Evolutionary conservation across 2,888 invertebrate genomes (phyloP).

Genomic region (Apamea crenata): DNA sequence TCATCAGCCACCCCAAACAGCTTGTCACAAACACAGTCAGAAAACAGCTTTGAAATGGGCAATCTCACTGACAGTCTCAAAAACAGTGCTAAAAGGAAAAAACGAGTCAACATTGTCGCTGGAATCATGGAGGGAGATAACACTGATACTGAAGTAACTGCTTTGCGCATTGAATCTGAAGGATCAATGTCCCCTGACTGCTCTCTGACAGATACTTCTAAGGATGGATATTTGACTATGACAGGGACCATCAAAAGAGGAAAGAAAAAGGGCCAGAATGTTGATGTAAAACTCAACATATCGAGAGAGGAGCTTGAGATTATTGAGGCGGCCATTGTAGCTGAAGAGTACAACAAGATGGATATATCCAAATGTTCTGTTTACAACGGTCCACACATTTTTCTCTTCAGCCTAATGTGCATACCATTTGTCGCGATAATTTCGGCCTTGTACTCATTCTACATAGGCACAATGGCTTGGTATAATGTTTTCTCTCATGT

Average conservation of each 20-base stretch:
- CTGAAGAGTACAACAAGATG: conserved; percentile 90
- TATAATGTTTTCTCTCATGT: conserved; percentile 93
- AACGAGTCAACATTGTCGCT: conserved; percentile 92
- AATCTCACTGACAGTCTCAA: conserved; percentile 85
- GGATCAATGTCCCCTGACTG: conserved; percentile 89
- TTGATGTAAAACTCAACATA: conserved; percentile 93
- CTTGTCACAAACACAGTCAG: conserved; percentile 88
- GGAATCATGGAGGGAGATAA: conserved; percentile 85
- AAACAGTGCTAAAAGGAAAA: conserved; percentile 89
- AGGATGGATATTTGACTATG: conserved; percentile 92
- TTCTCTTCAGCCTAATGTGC: conserved; percentile 91
- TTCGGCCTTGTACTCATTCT: conserved; percentile 93
- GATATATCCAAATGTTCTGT: conserved; percentile 90
- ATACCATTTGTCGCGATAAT: conserved; percentile 92
- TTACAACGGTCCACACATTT: conserved; percentile 92
- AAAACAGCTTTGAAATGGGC: conserved; percentile 88
- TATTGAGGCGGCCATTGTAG: conserved; percentile 92
- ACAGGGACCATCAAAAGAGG: conserved; percentile 94
- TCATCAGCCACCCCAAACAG: conserved; percentile 86
- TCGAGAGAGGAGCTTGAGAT: conserved; percentile 93
- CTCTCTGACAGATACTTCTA: conserved; percentile 88
- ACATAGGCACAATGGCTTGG: conserved; percentile 94
- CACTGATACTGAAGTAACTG: conserved; percentile 84
- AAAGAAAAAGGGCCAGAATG: conserved; percentile 93
- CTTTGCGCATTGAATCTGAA: conserved; percentile 85